Conservation (phyloP, 2,888 invertebrate genomes). For the Leptogaster cylindrica region DNA sequence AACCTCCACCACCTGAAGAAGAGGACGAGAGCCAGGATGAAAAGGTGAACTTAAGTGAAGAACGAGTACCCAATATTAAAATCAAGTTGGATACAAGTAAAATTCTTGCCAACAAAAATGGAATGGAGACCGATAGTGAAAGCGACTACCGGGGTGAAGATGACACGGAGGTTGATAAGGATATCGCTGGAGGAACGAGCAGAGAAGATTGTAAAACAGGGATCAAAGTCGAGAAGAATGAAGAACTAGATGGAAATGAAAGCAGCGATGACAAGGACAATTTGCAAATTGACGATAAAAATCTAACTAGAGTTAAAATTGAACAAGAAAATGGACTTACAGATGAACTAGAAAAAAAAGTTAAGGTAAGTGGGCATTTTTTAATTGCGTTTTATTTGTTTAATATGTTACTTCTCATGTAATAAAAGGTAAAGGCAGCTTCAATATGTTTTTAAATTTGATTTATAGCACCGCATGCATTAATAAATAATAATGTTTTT, state of each 20-base stretch:
- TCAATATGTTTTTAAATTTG: too few species aligned
- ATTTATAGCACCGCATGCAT: too few species aligned
- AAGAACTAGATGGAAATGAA: conserved; percentile 49
- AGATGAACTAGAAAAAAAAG: not conserved
- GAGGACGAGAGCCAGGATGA: conserved; percentile 65
- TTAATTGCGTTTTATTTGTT: too few species aligned
- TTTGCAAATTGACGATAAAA: not conserved
- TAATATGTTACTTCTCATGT: too few species aligned
- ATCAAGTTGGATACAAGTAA: conserved; percentile 53
- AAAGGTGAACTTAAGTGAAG: conserved; percentile 51
- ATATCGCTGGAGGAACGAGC: too few species aligned
- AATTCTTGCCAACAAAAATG: conserved; percentile 21
- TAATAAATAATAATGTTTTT: too few species aligned
- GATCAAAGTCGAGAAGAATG: conserved; percentile 53
- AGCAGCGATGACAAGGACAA: conserved; percentile 7
- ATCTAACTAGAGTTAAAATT: conserved; percentile 7
- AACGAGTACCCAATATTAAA: conserved; percentile 57
- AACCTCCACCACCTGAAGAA: conserved; percentile 53
- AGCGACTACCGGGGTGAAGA: conserved; percentile 48
- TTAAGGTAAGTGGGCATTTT: conserved; percentile 17
- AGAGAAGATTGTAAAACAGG: too few species aligned
- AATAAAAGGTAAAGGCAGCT: too few species aligned
- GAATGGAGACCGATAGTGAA: conserved; percentile 44
- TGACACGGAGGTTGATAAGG: conserved; percentile 50
- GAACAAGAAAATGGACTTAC: conserved; percentile 1